Conservation (phyloP, 2,113 vertebrate species). For the Pipa parva region DNA sequence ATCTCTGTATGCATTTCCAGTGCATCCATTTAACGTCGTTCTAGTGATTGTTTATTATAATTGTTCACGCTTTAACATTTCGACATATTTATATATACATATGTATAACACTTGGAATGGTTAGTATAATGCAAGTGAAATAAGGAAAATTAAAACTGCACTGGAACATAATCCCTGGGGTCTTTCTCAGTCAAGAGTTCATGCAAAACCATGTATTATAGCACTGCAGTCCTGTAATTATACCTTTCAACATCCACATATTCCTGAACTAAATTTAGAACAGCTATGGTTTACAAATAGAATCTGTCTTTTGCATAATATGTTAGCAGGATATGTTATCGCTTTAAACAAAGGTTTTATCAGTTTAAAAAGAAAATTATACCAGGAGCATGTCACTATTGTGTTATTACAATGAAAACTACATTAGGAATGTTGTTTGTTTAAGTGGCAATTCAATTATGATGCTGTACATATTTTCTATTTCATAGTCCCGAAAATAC, state of each 20-base stretch:
- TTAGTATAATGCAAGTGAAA: background rate
- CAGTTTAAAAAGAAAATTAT: slow-evolving; percentile 30
- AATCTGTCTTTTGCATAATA: slow-evolving; percentile 34
- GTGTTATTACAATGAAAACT: slow-evolving; percentile 13
- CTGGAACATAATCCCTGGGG: slow-evolving; percentile 36
- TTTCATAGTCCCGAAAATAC: no score
- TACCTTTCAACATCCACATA: slow-evolving; percentile 43
- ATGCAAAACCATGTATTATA: slow-evolving; percentile 39
- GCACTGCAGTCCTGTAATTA: slow-evolving; percentile 39
- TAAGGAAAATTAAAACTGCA: slow-evolving; percentile 13
- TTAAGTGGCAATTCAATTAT: slow-evolving; percentile 18
- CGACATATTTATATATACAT: no score
- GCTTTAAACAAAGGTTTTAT: slow-evolving; percentile 30
- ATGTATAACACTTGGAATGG: no score
- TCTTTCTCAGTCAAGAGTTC: slow-evolving; percentile 42
- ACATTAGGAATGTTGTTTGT: slow-evolving; percentile 25
- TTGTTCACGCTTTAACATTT: no score
- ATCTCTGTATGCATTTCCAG: no score
- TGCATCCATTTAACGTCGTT: no score
- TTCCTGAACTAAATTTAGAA: slow-evolving; percentile 38
- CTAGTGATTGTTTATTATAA: no score
- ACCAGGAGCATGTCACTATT: slow-evolving; percentile 22
- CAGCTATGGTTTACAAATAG: slow-evolving; percentile 33
- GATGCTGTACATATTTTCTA: background rate
- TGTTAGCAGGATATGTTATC: slow-evolving; percentile 31